These are phyloP conservation scores for Eunapius fragilis DNA, from an alignment of 37 sponge, comb jelly and placozoan genomes.

Conservation along the genomic window DNA sequence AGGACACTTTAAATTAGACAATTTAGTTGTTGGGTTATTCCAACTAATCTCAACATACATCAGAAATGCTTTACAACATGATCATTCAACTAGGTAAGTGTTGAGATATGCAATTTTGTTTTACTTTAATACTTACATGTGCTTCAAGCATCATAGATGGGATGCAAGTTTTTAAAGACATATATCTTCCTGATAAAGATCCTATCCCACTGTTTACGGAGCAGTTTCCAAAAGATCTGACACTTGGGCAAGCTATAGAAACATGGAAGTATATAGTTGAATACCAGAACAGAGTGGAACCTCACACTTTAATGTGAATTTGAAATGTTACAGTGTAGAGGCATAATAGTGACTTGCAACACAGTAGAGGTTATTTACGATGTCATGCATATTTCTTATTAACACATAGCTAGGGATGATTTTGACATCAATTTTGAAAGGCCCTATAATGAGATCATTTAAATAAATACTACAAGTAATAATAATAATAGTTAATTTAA, in stretches of 20 bases:
- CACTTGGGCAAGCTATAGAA: slow-evolving; percentile 40
- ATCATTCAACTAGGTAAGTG: neutral
- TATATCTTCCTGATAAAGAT: neutral
- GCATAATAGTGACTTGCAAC: too few relatives aligned
- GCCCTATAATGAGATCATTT: too few relatives aligned
- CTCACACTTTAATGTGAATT: too few relatives aligned
- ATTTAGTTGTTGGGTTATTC: neutral
- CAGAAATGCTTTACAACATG: neutral
- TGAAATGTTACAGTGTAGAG: too few relatives aligned
- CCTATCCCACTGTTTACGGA: neutral
- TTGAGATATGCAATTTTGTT: neutral
- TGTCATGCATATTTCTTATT: too few relatives aligned
- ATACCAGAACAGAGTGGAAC: slow-evolving; percentile 11
- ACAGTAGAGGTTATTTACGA: too few relatives aligned
- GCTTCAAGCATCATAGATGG: neutral
- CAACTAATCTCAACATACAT: neutral
- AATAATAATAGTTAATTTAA: too few relatives aligned
- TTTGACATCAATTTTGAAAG: too few relatives aligned
- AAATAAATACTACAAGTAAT: too few relatives aligned
- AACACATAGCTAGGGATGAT: too few relatives aligned
- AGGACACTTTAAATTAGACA: neutral
- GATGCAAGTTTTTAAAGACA: neutral
- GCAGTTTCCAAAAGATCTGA: slow-evolving; percentile 16
- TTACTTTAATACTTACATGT: neutral
- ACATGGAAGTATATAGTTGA: slow-evolving; percentile 46